Evolutionary conservation across 2,113 vertebrate species (phyloP).

Genomic region (Cricetomys ansorgei): DNA sequence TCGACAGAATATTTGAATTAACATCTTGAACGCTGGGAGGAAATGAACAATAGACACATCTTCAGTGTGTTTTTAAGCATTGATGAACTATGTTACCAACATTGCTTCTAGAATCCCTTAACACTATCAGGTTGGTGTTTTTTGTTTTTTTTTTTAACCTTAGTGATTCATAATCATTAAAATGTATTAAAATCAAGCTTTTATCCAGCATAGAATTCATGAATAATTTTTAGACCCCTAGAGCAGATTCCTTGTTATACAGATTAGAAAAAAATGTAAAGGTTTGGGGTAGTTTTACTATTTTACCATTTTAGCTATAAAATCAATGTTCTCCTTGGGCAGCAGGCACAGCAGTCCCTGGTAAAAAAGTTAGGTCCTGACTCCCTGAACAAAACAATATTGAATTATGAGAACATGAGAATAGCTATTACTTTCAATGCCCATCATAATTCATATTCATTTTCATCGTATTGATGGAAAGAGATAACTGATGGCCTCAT

Average conservation of each 20-base stretch:
- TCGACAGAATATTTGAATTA: not conserved
- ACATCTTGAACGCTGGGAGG: not conserved
- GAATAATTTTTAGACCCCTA: not conserved
- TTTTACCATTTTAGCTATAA: not conserved
- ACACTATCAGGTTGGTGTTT: not conserved
- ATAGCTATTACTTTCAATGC: slow-evolving; percentile 48
- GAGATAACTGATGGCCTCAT: not conserved
- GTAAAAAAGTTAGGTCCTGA: slow-evolving; percentile 9
- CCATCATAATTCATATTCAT: slow-evolving; percentile 57
- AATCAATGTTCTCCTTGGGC: slow-evolving; percentile 25
- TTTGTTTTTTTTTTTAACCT: not conserved
- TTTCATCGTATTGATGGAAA: slow-evolving; percentile 65
- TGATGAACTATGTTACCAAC: not conserved
- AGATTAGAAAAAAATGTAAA: not conserved
- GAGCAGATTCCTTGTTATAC: not conserved
- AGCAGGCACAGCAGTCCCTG: not conserved
- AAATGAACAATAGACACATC: not conserved
- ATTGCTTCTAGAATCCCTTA: slow-evolving; percentile 9
- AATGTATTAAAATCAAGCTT: not conserved
- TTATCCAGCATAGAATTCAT: not conserved
- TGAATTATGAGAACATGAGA: slow-evolving; percentile 52
- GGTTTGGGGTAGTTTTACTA: not conserved
- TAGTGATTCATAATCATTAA: not conserved
- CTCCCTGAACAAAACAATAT: slow-evolving; percentile 35
- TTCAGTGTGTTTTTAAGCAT: not conserved